These are phyloP conservation scores for Dasyurus viverrinus DNA, from an alignment of 2,113 vertebrate species.

Conservation along the genomic window DNA sequence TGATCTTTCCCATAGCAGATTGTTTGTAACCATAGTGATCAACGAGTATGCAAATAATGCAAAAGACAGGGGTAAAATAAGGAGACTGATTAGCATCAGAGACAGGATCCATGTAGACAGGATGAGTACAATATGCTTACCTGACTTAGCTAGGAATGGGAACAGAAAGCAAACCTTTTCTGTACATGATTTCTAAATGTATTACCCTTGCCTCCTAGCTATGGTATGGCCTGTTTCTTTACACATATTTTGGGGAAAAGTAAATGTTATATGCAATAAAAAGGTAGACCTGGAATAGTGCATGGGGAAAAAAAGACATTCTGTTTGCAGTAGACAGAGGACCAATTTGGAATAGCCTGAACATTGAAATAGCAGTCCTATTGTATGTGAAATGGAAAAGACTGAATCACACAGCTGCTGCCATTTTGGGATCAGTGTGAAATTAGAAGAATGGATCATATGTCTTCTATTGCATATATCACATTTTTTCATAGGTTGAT, in stretches of 20 bases:
- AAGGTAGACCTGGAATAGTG: not conserved
- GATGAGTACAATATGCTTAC: not conserved
- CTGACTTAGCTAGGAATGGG: not conserved
- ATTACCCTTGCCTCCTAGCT: not conserved
- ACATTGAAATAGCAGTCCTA: not conserved
- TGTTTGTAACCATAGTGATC: not conserved
- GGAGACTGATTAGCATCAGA: not conserved
- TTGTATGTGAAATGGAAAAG: not conserved
- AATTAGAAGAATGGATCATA: not conserved
- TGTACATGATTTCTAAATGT: not conserved
- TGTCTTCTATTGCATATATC: not conserved
- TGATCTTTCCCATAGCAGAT: not conserved
- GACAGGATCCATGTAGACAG: not conserved
- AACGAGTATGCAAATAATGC: not conserved
- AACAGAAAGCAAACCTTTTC: not conserved
- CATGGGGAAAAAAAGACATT: not conserved
- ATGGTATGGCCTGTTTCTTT: not conserved
- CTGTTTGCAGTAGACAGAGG: not conserved
- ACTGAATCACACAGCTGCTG: not conserved
- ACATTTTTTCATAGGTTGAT: not conserved
- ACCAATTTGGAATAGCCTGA: not conserved
- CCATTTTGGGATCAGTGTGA: not conserved
- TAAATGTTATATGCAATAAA: not conserved
- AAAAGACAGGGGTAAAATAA: not conserved
- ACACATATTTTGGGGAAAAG: not conserved